Evolutionary conservation across 2,113 vertebrate species (phyloP).

Genomic region (Hiodon tergisus): DNA sequence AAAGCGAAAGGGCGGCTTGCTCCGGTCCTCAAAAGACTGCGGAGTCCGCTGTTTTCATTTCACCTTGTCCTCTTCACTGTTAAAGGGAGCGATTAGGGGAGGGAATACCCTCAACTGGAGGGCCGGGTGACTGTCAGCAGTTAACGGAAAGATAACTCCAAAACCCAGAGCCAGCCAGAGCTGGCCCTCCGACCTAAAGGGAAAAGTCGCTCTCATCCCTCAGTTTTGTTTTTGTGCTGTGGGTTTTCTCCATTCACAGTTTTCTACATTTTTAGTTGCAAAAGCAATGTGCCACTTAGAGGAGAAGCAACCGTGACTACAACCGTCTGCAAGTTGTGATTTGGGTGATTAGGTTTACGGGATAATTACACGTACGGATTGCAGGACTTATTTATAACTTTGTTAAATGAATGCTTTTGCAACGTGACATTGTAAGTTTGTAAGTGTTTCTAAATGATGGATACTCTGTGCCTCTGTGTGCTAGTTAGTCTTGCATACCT

Average conservation of each 20-base stretch:
- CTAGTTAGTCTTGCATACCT: not conserved
- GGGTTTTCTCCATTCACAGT: not conserved
- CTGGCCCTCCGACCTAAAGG: not conserved
- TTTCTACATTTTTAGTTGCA: constrained; percentile 15
- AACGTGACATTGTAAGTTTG: constrained; percentile 16
- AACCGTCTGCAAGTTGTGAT: constrained; percentile 52
- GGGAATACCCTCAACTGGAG: too few relatives aligned
- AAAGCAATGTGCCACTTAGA: constrained; percentile 3
- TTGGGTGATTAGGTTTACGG: constrained; percentile 50
- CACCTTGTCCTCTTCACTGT: too few relatives aligned
- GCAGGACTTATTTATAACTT: constrained; percentile 59
- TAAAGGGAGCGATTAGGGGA: too few relatives aligned
- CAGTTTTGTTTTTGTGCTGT: not conserved
- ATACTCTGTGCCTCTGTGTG: not conserved
- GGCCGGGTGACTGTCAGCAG: too few relatives aligned
- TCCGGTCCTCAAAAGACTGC: too few relatives aligned
- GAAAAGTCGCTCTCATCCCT: not conserved
- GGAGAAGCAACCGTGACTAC: constrained; percentile 47
- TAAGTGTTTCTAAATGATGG: too few relatives aligned
- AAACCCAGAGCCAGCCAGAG: too few relatives aligned
- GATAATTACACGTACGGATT: constrained; percentile 46
- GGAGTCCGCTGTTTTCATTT: too few relatives aligned
- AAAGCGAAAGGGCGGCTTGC: not conserved
- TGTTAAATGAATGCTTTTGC: constrained; percentile 49
- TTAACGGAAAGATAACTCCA: too few relatives aligned